Conservation (phyloP, 1,140 invertebrate species). For the Tetraneura akinire region DNA sequence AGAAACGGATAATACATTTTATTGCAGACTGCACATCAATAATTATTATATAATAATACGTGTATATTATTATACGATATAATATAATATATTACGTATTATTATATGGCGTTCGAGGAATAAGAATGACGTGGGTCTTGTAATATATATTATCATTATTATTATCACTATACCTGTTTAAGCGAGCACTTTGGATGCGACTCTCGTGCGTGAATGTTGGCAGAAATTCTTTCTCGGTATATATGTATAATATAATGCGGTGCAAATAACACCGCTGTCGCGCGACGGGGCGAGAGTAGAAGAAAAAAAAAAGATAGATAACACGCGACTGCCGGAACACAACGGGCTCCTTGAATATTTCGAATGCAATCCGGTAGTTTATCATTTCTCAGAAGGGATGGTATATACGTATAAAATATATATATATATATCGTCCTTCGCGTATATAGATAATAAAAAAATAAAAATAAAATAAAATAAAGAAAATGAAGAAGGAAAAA, state of each 20-base stretch:
- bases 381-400: slow-evolving; percentile 29
- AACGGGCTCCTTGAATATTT: slow-evolving; percentile 48
- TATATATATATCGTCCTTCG: background rate
- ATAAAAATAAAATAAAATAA: background rate
- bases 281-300: background rate
- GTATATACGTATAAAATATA: background rate
- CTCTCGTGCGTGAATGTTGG: slow-evolving; percentile 26
- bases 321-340: slow-evolving; percentile 25
- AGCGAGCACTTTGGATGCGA: slow-evolving; percentile 24
- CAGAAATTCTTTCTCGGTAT: slow-evolving; percentile 8
- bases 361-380: slow-evolving; percentile 47
- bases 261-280: slow-evolving; percentile 22
- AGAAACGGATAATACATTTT: background rate
- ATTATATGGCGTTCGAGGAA: background rate
- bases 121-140: background rate
- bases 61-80: no score
- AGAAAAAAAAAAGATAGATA: slow-evolving; percentile 17
- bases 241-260: slow-evolving; percentile 36
- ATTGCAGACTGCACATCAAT: slow-evolving; percentile 17
- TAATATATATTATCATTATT: no score
- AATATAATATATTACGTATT: no score
- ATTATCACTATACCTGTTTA: slow-evolving; percentile 8
- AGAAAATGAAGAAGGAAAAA: background rate
- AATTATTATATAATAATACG: background rate
- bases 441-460: slow-evolving; percentile 28